Evolutionary conservation across 2,888 invertebrate species (phyloP).

Genomic region (Platycnemis pennipes): DNA sequence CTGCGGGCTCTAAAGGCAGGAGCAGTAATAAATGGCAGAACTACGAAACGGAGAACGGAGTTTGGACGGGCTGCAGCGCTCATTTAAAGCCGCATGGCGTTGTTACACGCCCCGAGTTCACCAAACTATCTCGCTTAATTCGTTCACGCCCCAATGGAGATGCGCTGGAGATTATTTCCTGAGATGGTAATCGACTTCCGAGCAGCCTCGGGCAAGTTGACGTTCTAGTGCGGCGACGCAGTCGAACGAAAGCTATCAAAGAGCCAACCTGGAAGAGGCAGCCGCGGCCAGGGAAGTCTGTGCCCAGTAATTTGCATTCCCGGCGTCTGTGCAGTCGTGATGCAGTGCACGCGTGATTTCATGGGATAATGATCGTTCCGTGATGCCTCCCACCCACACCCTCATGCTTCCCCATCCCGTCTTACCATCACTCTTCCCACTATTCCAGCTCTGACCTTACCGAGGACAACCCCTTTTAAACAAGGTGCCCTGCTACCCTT

Average conservation of each 20-base stretch:
- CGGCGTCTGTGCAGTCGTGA: neutral
- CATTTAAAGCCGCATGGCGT: neutral
- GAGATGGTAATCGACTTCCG: slow-evolving; percentile 3
- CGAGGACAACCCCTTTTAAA: neutral
- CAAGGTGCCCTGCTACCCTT: neutral
- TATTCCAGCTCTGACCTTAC: neutral
- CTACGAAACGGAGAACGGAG: neutral
- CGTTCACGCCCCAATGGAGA: neutral
- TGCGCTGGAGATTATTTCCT: neutral
- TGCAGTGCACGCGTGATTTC: neutral
- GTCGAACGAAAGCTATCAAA: neutral
- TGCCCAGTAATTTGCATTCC: neutral
- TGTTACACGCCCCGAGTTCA: neutral
- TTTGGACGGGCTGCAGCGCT: neutral
- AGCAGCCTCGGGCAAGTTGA: neutral
- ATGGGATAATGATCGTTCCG: neutral
- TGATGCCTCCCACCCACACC: neutral
- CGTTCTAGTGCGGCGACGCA: neutral
- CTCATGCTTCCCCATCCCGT: too few species aligned
- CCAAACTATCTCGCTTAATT: neutral
- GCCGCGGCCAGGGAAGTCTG: neutral
- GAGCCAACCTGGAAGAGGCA: neutral
- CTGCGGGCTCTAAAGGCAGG: neutral
- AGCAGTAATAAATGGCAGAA: neutral
- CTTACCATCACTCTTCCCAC: neutral